These are phyloP conservation scores for Forbesichthys agassizii DNA, from an alignment of 2,113 vertebrate genomes.

Conservation along the genomic window DNA sequence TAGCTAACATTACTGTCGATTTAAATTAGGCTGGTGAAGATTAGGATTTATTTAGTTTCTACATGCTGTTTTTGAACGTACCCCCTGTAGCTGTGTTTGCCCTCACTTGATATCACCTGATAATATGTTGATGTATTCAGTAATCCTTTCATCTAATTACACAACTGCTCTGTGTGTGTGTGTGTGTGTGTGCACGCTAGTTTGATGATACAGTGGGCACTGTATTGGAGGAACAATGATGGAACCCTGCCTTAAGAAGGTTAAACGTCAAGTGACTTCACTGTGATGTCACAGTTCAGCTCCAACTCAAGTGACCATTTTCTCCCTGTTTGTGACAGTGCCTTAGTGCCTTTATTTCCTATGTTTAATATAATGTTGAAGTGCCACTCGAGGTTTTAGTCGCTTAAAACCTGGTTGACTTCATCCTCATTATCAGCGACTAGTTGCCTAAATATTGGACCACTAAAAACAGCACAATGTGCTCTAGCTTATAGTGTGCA, in stretches of 20 bases:
- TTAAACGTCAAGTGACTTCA: slow-evolving; percentile 11
- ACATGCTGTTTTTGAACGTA: neutral
- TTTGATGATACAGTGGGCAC: neutral
- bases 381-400: neutral
- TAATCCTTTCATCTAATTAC: slow-evolving; percentile 7
- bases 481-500: neutral
- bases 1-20: neutral
- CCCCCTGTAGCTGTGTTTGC: slow-evolving; percentile 10
- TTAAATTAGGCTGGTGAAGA: slow-evolving; percentile 23
- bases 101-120: neutral
- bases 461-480: neutral
- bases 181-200: no score
- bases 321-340: slow-evolving; percentile 5
- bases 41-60: neutral
- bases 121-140: slow-evolving; percentile 18
- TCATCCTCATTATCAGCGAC: neutral
- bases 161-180: no score
- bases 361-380: neutral
- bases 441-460: slow-evolving; percentile 2
- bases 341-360: slow-evolving; percentile 5
- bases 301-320: neutral
- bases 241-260: neutral
- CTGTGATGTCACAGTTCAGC: slow-evolving; percentile 6
- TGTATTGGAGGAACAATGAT: neutral
- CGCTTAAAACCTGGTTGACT: neutral